These are phyloP conservation scores for Daubentonia madagascariensis DNA, from an alignment of 2,113 vertebrate genomes.

Conservation along the genomic window DNA sequence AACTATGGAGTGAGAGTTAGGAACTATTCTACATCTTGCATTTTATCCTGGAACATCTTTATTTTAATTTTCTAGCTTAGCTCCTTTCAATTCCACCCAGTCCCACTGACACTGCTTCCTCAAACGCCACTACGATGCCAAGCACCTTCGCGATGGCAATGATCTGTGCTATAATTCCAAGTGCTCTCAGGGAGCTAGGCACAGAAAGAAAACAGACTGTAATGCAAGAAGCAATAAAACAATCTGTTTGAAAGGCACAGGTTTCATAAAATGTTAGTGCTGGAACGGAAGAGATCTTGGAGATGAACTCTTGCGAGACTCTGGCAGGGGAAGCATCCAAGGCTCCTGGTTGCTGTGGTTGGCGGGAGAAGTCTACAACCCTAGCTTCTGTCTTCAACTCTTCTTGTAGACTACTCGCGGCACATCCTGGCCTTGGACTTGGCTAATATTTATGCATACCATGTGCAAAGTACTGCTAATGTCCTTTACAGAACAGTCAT, in stretches of 20 bases:
- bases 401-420: not conserved
- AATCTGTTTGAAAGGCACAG: not conserved
- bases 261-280: not conserved
- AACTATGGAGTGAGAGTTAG: not conserved
- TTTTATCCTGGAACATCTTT: not conserved
- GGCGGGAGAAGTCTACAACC: not conserved
- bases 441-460: not conserved
- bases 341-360: not conserved
- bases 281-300: not conserved
- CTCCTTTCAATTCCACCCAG: not conserved
- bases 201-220: not conserved
- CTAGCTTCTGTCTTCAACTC: not conserved
- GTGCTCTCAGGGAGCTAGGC: not conserved
- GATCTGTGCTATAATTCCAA: not conserved
- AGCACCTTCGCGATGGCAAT: not conserved
- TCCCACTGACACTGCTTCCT: not conserved
- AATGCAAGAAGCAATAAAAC: slow-evolving; percentile 43
- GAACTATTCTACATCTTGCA: not conserved
- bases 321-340: not conserved
- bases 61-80: not conserved
- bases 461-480: not conserved
- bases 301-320: not conserved
- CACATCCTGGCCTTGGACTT: not conserved
- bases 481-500: not conserved
- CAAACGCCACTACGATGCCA: not conserved